Evolutionary conservation across 2,113 vertebrate genomes (phyloP), one percentile per base, ranked within the genome.

Genomic region (Ceyx margarethae): DNA sequence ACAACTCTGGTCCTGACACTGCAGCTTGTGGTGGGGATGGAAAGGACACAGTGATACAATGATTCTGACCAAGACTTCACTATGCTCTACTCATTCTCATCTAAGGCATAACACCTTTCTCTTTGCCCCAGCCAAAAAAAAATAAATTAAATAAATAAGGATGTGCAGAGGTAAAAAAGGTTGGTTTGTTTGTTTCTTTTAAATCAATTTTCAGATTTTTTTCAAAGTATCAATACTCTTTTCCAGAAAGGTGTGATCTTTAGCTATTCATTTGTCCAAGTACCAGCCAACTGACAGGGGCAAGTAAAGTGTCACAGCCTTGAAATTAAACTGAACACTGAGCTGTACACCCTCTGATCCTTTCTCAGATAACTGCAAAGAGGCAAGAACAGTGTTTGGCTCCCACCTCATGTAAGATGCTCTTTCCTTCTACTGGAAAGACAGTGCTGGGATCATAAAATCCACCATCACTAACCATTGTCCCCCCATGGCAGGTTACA

Each of bases 121-220:
- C 8, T 51, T 71, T 20, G 13, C 19, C 15, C 9, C 28, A 8
- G 4, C 16, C 4, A 68, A 23, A 51, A 58, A 29, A 4, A 68
- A 28, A 57, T 1, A 3, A 4, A 7, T 10, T 10, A 68, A 23
- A 51, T 53, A 29, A 4, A 68, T 25, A 57, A 1, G 3, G 4
- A 7, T 3, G 3, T 14, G 22, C 1, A 2, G 23, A 10, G 9
- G 18, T 62, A 48, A 69, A 53, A 67, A 42, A 50, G 46, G 21
- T 50, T 46, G 45, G 26, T 3, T 3, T 0, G 7, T 60, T 48
- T 28, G 13, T 4, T 22, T 19, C 9, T 17, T 23, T 11, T 9
- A 10, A 14, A 1, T 45, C 22, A 64, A 11, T 15, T 56, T 48
- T 23, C 45, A 75, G 31, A 3, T 48, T 26, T 75, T 58, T 81